Percentiles rank a stretch among this genome's conserved stretches.
Conservation (phyloP, 2,888 invertebrate genomes). For the Schizaphis graminum region DNA sequence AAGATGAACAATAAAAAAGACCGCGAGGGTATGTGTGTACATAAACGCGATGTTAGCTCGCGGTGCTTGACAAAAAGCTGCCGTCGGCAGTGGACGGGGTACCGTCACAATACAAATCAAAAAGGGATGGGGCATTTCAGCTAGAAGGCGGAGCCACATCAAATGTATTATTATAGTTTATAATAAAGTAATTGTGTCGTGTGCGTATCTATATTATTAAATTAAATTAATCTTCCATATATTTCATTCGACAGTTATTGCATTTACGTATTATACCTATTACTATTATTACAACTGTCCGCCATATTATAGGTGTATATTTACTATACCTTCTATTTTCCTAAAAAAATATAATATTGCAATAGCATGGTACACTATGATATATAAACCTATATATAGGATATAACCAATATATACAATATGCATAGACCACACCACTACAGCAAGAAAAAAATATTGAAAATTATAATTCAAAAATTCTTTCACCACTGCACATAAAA, state of each 20-base stretch:
- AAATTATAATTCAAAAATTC: background rate
- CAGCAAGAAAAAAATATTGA: background rate
- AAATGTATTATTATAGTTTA: background rate
- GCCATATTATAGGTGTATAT: background rate
- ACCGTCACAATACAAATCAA: background rate
- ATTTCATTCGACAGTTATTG: background rate
- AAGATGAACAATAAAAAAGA: slow-evolving; percentile 58
- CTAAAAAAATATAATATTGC: background rate
- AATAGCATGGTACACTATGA: background rate
- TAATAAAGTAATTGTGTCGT: background rate
- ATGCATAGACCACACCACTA: background rate
- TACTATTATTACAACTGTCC: background rate
- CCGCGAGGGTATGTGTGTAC: background rate
- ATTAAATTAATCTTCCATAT: background rate
- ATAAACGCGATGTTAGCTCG: background rate
- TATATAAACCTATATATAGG: background rate
- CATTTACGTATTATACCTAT: background rate
- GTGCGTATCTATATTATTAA: background rate
- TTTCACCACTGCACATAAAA: background rate
- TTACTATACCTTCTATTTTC: too few species aligned
- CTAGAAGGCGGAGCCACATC: slow-evolving; percentile 20
- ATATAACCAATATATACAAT: background rate
- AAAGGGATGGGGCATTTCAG: background rate
- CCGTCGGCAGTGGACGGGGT: background rate
- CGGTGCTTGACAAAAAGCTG: slow-evolving; percentile 48